Percentiles rank a stretch among this genome's conserved stretches.
These are phyloP conservation scores for Brachionus rubens DNA, from an alignment of 1,140 invertebrate genomes.

Conservation along the genomic window DNA sequence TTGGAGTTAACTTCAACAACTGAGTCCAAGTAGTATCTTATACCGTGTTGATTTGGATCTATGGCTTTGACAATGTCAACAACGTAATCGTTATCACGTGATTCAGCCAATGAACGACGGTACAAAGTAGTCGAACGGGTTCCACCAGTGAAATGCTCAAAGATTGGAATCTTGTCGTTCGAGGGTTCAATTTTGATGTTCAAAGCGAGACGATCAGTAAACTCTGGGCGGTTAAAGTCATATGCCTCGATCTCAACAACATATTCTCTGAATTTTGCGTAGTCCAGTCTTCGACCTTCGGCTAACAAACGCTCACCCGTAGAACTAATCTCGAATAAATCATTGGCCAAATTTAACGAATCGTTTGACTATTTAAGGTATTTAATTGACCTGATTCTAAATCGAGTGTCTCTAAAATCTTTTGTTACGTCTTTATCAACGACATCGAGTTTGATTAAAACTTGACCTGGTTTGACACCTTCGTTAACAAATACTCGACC, in stretches of 20 bases:
- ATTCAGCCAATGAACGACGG: neutral
- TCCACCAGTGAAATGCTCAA: conserved; percentile 26
- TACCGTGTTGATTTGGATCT: conserved; percentile 29
- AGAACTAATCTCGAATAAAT: neutral
- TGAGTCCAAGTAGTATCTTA: conserved; percentile 28
- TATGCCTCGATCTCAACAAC: conserved; percentile 8
- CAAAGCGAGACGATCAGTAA: neutral
- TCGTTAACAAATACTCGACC: conserved; percentile 7
- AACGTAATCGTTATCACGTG: conserved; percentile 24
- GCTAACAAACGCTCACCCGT: neutral
- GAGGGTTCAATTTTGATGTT: conserved; percentile 13
- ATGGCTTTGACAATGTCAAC: conserved; percentile 36
- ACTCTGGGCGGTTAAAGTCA: neutral
- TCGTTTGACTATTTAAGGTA: conserved; percentile 3
- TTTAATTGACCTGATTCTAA: neutral
- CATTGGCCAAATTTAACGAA: neutral
- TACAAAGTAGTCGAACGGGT: neutral
- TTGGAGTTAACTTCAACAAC: conserved; percentile 1
- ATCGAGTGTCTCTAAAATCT: neutral
- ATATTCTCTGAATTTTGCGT: conserved; percentile 21
- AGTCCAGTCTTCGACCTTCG: neutral
- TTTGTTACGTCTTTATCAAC: neutral
- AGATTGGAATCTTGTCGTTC: conserved; percentile 33
- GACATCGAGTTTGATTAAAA: neutral
- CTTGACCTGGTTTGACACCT: neutral